These are phyloP conservation scores for Ophion ellenae DNA, from an alignment of 2,888 invertebrate species.

Conservation along the genomic window DNA sequence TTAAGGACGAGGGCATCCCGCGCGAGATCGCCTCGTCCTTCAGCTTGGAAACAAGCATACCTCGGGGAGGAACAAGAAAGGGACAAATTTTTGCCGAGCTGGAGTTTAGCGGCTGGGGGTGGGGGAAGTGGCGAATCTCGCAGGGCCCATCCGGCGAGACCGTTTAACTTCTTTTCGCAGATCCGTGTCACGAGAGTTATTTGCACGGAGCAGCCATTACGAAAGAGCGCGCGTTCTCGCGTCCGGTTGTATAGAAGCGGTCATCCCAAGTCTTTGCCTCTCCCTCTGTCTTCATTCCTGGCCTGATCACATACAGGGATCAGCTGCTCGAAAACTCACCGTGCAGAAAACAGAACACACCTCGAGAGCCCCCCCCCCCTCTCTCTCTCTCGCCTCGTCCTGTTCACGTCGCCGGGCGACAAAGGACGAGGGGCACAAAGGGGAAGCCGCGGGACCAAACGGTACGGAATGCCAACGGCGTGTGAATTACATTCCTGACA, in stretches of 20 bases:
- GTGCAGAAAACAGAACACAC: slow-evolving; percentile 42
- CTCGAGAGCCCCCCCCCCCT: neutral
- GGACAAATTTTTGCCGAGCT: slow-evolving; percentile 35
- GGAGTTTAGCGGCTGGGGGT: neutral
- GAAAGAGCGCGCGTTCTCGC: slow-evolving; percentile 47
- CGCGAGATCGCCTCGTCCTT: too few relatives aligned
- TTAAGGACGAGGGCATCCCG: too few relatives aligned
- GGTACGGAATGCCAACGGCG: slow-evolving; percentile 80
- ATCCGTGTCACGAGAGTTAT: slow-evolving; percentile 67
- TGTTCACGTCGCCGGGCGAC: slow-evolving; percentile 48
- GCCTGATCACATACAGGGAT: slow-evolving; percentile 1
- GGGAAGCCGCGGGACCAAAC: slow-evolving; percentile 73
- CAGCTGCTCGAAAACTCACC: slow-evolving; percentile 26
- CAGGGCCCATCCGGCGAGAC: slow-evolving; percentile 52
- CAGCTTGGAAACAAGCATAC: slow-evolving; percentile 15
- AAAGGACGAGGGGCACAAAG: slow-evolving; percentile 70
- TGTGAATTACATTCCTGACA: slow-evolving; percentile 83
- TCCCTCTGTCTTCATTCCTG: slow-evolving; percentile 6
- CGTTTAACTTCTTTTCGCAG: slow-evolving; percentile 68
- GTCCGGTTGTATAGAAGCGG: slow-evolving; percentile 38
- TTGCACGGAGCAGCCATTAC: slow-evolving; percentile 64
- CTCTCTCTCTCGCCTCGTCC: slow-evolving; percentile 16
- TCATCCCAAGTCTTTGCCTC: slow-evolving; percentile 62
- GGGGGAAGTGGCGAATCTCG: slow-evolving; percentile 23
- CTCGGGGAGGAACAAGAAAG: slow-evolving; percentile 16